A percentile compares a stretch with the other conserved stretches of the same genome.
phyloP scores from a whole-genome alignment of 2,888 invertebrate species.

The Erebia ligea region DNA sequence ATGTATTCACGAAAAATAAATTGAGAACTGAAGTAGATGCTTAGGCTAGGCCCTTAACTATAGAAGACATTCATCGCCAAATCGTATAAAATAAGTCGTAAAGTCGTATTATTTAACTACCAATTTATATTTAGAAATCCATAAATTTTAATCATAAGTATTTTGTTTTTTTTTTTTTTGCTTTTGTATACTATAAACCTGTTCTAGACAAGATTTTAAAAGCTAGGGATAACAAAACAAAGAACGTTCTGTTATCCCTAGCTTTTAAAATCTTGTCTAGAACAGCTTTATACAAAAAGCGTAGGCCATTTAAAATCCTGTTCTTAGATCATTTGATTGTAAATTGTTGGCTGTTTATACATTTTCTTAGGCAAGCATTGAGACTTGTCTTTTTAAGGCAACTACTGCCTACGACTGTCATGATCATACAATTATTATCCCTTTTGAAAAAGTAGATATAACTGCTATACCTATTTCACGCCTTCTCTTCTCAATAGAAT shows the following conservation, averaged over 20 bases:
- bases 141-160: not conserved
- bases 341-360: not conserved
- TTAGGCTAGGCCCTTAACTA: not conserved
- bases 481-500: too few species aligned
- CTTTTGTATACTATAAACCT: too few species aligned
- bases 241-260: too few species aligned
- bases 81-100: not conserved
- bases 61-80: not conserved
- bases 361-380: not conserved
- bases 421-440: too few species aligned
- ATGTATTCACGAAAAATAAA: too few species aligned
- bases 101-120: not conserved
- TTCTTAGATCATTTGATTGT: constrained; percentile 2
- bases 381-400: not conserved
- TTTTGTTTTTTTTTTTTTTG: too few species aligned
- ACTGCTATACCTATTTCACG: too few species aligned
- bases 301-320: not conserved
- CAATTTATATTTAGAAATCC: not conserved
- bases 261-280: constrained; percentile 4
- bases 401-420: not conserved
- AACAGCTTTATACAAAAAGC: constrained; percentile 5
- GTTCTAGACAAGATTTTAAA: too few species aligned
- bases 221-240: too few species aligned
- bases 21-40: not conserved
- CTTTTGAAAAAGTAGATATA: too few species aligned